Evolutionary conservation across 2,888 invertebrate genomes (phyloP).

Genomic region (Melikaiella ostensackeni): DNA sequence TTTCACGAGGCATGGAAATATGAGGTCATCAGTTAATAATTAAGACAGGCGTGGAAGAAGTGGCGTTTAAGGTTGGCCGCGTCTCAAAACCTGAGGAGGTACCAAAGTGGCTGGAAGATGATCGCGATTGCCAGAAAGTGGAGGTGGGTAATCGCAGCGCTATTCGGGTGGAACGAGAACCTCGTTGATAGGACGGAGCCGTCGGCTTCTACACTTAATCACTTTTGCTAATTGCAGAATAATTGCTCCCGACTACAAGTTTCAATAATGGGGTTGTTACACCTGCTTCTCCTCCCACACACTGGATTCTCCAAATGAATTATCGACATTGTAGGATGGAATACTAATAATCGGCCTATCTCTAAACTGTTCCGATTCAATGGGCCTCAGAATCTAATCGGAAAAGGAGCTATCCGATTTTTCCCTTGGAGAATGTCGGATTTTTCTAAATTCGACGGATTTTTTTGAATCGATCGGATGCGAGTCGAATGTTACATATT

Average conservation of each 20-base stretch:
- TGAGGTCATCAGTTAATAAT: constrained; percentile 35
- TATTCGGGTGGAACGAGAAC: constrained; percentile 35
- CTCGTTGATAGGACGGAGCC: constrained; percentile 42
- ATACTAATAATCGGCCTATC: not conserved
- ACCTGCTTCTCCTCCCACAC: constrained; percentile 47
- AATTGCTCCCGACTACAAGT: constrained; percentile 72
- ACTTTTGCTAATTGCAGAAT: constrained; percentile 74
- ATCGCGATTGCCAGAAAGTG: constrained; percentile 25
- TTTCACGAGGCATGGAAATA: not conserved
- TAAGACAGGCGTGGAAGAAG: constrained; percentile 48
- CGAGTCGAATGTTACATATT: no score
- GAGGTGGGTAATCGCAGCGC: constrained; percentile 41
- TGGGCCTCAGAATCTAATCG: no score
- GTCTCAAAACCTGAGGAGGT: constrained; percentile 6
- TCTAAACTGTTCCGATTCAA: no score
- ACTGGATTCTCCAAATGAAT: constrained; percentile 4
- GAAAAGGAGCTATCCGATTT: no score
- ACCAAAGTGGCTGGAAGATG: constrained; percentile 1
- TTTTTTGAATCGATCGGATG: no score
- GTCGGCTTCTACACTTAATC: constrained; percentile 69
- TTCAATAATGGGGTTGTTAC: constrained; percentile 74
- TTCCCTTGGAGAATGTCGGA: no score
- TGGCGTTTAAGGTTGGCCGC: not conserved
- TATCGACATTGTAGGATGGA: constrained; percentile 12
- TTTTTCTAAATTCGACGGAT: no score